Percentiles rank a stretch among this genome's conserved stretches.
Conservation (phyloP, 2,113 vertebrate species). For the Terrapene triunguis region DNA sequence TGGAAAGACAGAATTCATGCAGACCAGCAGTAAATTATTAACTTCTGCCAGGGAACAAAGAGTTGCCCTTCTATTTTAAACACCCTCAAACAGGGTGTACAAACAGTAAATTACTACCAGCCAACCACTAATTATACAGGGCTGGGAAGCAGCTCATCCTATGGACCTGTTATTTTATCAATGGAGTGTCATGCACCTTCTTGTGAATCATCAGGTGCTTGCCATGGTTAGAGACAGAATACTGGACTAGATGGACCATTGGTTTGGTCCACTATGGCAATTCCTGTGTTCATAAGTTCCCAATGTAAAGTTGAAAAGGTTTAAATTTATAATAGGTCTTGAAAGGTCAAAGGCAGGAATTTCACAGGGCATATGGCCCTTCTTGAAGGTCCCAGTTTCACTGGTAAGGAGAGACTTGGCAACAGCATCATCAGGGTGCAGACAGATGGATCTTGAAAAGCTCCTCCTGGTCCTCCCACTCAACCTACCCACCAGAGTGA, state of each 20-base stretch:
- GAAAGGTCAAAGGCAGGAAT: not conserved
- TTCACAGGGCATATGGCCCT: not conserved
- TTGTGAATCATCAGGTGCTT: not conserved
- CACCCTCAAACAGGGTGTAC: not conserved
- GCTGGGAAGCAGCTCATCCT: not conserved
- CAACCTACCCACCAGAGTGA: not conserved
- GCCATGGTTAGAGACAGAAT: not conserved
- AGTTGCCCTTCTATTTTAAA: not conserved
- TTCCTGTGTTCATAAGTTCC: not conserved
- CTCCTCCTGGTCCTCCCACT: not conserved
- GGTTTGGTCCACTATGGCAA: not conserved
- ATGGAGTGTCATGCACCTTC: not conserved
- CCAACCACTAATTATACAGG: not conserved
- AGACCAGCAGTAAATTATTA: not conserved
- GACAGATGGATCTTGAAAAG: not conserved
- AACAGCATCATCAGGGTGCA: not conserved
- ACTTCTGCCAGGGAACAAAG: not conserved
- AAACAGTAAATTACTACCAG: not conserved
- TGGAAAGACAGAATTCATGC: not conserved
- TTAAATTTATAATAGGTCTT: not conserved
- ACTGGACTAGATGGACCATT: not conserved
- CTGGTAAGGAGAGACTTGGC: not conserved
- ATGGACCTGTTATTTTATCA: not conserved
- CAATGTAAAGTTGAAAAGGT: not conserved
- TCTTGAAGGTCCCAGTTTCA: not conserved